Conservation (phyloP, 2,113 vertebrate genomes). For the Tinamus guttatus region DNA sequence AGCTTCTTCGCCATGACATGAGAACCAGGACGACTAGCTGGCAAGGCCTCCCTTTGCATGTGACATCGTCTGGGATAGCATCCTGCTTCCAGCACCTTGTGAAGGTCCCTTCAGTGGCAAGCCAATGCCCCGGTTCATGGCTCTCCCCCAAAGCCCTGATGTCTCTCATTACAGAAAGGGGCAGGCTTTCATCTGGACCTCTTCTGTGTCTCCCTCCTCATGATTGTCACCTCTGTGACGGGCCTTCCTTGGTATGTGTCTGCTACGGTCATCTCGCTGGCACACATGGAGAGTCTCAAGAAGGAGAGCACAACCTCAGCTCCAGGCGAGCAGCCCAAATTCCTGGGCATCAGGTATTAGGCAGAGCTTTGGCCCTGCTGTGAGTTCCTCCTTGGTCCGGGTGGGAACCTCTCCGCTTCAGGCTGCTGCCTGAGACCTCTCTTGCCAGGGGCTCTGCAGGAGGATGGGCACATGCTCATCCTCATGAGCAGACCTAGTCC, state of each 20-base stretch:
- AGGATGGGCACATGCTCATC: fast-evolving
- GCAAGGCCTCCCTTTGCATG: neutral
- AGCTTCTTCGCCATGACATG: neutral
- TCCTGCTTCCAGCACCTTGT: neutral
- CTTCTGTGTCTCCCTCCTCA: slow-evolving; percentile 81
- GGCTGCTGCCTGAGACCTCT: neutral
- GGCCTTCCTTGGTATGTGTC: slow-evolving; percentile 86
- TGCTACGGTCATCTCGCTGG: slow-evolving; percentile 82
- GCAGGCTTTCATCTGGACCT: slow-evolving; percentile 85
- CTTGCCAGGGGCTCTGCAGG: neutral
- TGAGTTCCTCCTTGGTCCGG: neutral
- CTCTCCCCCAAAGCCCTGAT: fast-evolving
- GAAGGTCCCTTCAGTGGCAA: neutral
- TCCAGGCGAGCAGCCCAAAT: slow-evolving; percentile 75
- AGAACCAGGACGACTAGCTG: neutral
- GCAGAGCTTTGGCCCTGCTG: neutral
- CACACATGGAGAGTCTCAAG: slow-evolving; percentile 84
- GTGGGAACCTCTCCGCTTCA: fast-evolving
- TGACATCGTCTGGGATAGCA: too few species aligned
- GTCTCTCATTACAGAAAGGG: slow-evolving; percentile 76
- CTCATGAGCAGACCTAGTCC: neutral
- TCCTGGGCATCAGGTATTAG: slow-evolving; percentile 82
- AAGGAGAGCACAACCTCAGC: slow-evolving; percentile 74
- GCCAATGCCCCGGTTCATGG: neutral
- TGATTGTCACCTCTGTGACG: slow-evolving; percentile 71